These are phyloP conservation scores for Acleris sparsana DNA, from an alignment of 2,888 invertebrate genomes.

Conservation along the genomic window DNA sequence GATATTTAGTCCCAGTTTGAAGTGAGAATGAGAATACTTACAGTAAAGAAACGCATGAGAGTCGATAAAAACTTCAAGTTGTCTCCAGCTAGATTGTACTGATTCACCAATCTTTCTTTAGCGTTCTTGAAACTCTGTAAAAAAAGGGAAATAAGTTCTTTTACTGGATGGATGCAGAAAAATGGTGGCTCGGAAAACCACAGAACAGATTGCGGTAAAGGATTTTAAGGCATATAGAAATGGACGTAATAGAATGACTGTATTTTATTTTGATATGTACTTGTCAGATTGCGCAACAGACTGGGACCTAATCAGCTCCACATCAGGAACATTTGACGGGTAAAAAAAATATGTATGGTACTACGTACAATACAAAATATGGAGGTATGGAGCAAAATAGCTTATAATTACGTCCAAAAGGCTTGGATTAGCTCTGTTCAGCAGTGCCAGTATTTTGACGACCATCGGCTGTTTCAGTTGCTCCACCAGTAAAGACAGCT, in stretches of 20 bases:
- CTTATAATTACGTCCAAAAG: constrained; percentile 68
- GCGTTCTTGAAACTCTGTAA: constrained; percentile 84
- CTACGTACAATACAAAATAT: no score
- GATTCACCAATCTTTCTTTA: constrained; percentile 85
- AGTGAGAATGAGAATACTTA: constrained; percentile 48
- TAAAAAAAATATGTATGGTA: no score
- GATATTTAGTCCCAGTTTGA: no score
- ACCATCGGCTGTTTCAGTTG: constrained; percentile 90
- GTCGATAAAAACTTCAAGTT: constrained; percentile 91
- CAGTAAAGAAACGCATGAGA: constrained; percentile 87
- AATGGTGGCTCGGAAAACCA: not conserved
- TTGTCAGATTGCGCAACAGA: no score
- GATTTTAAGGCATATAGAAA: no score
- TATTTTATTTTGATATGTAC: no score
- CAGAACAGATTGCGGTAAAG: no score
- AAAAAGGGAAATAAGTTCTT: constrained; percentile 41
- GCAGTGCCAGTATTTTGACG: constrained; percentile 82
- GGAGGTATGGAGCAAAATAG: not conserved
- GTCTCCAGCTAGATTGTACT: constrained; percentile 89
- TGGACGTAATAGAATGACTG: no score
- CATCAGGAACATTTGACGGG: no score
- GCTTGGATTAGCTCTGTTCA: constrained; percentile 81
- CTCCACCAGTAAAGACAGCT: constrained; percentile 90
- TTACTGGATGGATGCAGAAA: not conserved
- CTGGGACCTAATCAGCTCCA: no score